Base-by-base conservation (phyloP, 2,888 invertebrate species). In the Diarsia rubi region DNA sequence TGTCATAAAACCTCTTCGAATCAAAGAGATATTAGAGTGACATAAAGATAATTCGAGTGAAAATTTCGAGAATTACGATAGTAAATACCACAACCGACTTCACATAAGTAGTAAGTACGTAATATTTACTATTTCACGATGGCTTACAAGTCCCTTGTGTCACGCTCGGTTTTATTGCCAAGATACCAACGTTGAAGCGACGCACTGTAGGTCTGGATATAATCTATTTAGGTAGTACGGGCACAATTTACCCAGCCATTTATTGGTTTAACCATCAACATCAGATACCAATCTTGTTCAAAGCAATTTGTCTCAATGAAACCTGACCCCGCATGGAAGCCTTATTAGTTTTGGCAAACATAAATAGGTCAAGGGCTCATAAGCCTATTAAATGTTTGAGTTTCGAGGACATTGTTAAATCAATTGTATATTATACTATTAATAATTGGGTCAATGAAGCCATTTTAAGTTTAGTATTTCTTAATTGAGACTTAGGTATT, bases 281-380 rank as follows among this genome's bases (percentile, higher is more conserved):
- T 62, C 60, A 47, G 37, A 63, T 60, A 69, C 74, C 37, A 79
- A 54, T 72, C 60, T 69, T 45, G 68, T 65, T 68, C 24, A 63
- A 79, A 75, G 63, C 49, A 68, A 79, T 75, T 68, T 70, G 60
- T 79, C 72, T 60, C 42, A 75, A 79, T 73, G 57, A 64, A 75
- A 64, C 60, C 27, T 64, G 54, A 62, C 47, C 47, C 64, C 21
- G 14, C 8, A 14, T 49, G 14, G 45, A 70, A 73, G 60, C 57
- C 45, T 67, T 75, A 69, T 82, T 75, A 64, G 54, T 21, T 69
- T 64, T 12, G 24, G 14, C 16, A 68, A 49, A 69, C 37, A 52
- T 52, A 73, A 69, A 59, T 66, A 47, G 52, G 69, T 44, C 62
- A 72, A 73, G 27, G 66, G 0, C 19, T 67, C 37, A n/a, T 54